Conservation (phyloP, 2,888 invertebrate species). For the Herminia tarsipennalis region DNA sequence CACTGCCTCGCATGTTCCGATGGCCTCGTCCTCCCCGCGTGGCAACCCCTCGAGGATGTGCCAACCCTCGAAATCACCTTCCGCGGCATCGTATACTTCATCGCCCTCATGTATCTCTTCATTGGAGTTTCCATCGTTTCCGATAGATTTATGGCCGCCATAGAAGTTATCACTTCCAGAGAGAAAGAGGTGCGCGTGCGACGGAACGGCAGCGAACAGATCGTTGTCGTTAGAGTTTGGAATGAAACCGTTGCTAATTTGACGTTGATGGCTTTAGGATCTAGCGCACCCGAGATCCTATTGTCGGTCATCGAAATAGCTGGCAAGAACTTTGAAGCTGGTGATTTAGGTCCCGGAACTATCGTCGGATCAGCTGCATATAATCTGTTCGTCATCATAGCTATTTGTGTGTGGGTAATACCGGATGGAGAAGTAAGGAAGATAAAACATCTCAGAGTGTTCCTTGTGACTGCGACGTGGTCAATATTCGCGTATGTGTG, state of each 20-base stretch:
- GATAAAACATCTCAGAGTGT: slow-evolving; percentile 98
- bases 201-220: slow-evolving; percentile 95
- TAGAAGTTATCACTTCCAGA: slow-evolving; percentile 99
- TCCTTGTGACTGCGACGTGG: slow-evolving; percentile 99
- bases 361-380: slow-evolving; percentile 99
- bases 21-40: slow-evolving; percentile 95
- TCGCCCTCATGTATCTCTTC: slow-evolving; percentile 96
- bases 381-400: slow-evolving; percentile 98
- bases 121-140: slow-evolving; percentile 99
- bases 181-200: slow-evolving; percentile 97
- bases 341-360: slow-evolving; percentile 98
- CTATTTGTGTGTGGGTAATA: slow-evolving; percentile 96
- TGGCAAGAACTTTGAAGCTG: slow-evolving; percentile 97
- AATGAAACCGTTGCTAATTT: slow-evolving; percentile 99
- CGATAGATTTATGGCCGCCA: slow-evolving; percentile 99
- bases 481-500: slow-evolving; percentile 99
- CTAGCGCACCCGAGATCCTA: slow-evolving; percentile 99
- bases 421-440: slow-evolving; percentile 96
- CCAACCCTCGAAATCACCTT: slow-evolving; percentile 91
- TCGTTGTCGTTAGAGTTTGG: slow-evolving; percentile 98
- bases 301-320: slow-evolving; percentile 99
- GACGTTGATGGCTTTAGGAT: slow-evolving; percentile 99
- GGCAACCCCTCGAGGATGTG: slow-evolving; percentile 93
- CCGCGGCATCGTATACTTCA: slow-evolving; percentile 96
- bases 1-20: slow-evolving; percentile 88